Conservation (phyloP, 2,888 invertebrate species). For the Dicycla oo region DNA sequence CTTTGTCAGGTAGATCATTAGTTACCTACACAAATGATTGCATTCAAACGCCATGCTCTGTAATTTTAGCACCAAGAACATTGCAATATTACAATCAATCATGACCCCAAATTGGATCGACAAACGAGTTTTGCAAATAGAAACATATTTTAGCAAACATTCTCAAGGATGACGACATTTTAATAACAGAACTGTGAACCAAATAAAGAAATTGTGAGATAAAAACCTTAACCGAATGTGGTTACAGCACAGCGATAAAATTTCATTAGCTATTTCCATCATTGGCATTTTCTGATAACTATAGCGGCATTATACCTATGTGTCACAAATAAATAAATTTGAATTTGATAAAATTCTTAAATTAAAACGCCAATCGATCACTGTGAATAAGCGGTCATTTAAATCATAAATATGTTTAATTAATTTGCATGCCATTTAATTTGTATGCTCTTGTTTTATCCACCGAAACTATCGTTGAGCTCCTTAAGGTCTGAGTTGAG, state of each 20-base stretch:
- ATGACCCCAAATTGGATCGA: conserved; percentile 18
- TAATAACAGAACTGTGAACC: not conserved
- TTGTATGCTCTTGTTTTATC: not conserved
- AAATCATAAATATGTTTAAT: conserved; percentile 17
- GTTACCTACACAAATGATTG: not conserved
- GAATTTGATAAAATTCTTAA: conserved; percentile 31
- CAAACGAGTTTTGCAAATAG: conserved; percentile 5
- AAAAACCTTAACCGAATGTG: not conserved
- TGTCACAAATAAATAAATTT: no score
- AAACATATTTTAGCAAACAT: conserved; percentile 13
- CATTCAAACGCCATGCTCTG: not conserved
- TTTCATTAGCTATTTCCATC: conserved; percentile 19
- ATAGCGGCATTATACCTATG: no score
- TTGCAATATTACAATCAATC: conserved; percentile 25
- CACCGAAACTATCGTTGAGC: not conserved
- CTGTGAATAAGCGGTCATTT: conserved; percentile 4
- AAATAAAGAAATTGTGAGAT: not conserved
- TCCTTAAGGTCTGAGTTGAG: no score
- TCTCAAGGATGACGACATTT: conserved; percentile 17
- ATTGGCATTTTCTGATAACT: conserved; percentile 18
- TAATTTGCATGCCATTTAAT: conserved; percentile 12
- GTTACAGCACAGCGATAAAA: conserved; percentile 12
- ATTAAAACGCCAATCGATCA: conserved; percentile 31
- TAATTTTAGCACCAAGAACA: conserved; percentile 7
- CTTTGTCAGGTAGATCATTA: conserved; percentile 10